Evolutionary conservation across 1,140 invertebrate genomes (phyloP).

Genomic region (Tetramorium alpestre): DNA sequence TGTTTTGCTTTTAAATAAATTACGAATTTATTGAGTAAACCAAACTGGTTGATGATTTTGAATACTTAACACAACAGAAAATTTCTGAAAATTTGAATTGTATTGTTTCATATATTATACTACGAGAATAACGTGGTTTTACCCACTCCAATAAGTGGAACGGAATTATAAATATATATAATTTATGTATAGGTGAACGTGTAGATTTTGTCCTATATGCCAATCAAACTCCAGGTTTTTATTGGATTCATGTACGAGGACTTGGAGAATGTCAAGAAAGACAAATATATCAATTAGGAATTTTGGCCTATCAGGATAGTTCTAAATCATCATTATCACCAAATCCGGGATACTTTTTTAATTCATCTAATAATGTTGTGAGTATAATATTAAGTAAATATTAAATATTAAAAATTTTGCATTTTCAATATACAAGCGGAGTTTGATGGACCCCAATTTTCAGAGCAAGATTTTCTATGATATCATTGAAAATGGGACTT

Average conservation of each 20-base stretch:
- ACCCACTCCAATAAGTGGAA: neutral
- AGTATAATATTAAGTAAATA: conserved; percentile 13
- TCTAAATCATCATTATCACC: neutral
- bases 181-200: conserved; percentile 86
- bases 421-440: too few relatives aligned
- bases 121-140: neutral
- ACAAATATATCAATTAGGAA: conserved; percentile 62
- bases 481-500: too few relatives aligned
- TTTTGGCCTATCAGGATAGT: conserved; percentile 58
- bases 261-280: conserved; percentile 82
- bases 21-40: too few relatives aligned
- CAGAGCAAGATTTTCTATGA: too few relatives aligned
- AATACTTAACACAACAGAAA: too few relatives aligned
- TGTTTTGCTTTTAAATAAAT: too few relatives aligned
- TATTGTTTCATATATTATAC: neutral
- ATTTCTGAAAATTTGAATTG: too few relatives aligned
- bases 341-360: conserved; percentile 5
- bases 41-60: too few relatives aligned
- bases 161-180: neutral
- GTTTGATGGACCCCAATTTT: too few relatives aligned
- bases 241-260: conserved; percentile 87
- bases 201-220: conserved; percentile 88
- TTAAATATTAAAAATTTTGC: neutral
- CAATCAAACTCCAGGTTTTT: conserved; percentile 84
- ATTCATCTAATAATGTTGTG: neutral